phyloP scores from a whole-genome alignment of 2,113 vertebrate genomes.

The Bubo blakistoni region DNA sequence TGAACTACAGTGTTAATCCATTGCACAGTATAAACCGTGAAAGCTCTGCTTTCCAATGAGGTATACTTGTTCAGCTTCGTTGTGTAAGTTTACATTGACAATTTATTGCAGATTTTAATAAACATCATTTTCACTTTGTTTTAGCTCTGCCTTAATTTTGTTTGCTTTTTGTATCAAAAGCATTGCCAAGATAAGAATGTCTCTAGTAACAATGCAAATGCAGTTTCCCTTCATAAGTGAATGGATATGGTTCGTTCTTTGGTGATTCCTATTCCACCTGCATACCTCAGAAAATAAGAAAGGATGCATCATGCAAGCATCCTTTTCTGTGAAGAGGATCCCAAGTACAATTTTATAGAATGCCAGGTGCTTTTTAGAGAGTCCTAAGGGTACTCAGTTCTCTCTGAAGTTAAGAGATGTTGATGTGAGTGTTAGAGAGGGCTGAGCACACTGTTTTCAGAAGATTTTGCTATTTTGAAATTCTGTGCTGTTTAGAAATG shows the following conservation, averaged over 20 bases:
- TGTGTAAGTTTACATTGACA: not conserved
- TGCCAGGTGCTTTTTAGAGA: not conserved
- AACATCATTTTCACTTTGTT: not conserved
- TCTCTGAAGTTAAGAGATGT: not conserved
- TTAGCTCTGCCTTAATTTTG: not conserved
- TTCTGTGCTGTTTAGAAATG: not conserved
- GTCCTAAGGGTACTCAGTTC: not conserved
- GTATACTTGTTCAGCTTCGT: not conserved
- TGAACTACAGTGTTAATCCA: not conserved
- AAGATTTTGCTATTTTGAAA: not conserved
- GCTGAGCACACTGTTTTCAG: not conserved
- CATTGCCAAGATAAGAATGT: not conserved
- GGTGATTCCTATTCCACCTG: not conserved
- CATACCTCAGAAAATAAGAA: not conserved
- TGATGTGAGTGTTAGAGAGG: not conserved
- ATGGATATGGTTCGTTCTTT: not conserved
- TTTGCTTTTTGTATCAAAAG: not conserved
- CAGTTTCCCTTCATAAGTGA: not conserved
- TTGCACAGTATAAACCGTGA: accelerated
- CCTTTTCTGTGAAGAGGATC: not conserved
- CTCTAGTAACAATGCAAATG: not conserved
- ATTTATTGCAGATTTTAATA: not conserved
- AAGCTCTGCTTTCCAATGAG: not conserved
- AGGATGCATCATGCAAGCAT: not conserved
- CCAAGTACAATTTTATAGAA: not conserved